A percentile compares a stretch with the other conserved stretches of the same genome.
These are phyloP conservation scores for Gallinago solitaria DNA, from an alignment of 2,797 vertebrate genomes.

Conservation along the genomic window DNA sequence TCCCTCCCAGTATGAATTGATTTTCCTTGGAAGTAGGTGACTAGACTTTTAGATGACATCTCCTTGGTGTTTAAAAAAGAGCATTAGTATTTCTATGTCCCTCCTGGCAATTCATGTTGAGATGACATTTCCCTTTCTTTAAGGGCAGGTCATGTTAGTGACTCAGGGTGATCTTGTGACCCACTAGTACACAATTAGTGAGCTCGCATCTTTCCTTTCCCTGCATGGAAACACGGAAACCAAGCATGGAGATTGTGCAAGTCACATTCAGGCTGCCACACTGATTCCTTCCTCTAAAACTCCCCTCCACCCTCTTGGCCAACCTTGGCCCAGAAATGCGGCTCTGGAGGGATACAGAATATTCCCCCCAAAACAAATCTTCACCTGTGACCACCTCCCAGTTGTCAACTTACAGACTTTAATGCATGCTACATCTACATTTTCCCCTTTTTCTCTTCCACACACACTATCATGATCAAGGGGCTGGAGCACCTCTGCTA, in stretches of 20 bases:
- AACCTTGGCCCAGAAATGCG: neutral
- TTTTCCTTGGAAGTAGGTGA: neutral
- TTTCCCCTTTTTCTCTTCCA: neutral
- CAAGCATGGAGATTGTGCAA: neutral
- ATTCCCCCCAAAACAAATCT: neutral
- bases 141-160: neutral
- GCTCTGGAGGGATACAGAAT: neutral
- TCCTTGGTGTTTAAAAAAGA: neutral
- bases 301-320: neutral
- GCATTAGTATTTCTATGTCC: neutral
- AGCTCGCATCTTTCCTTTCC: neutral
- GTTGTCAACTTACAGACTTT: neutral
- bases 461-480: neutral
- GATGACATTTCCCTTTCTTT: neutral
- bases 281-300: neutral
- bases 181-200: neutral
- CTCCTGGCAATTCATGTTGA: neutral
- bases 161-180: neutral
- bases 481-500: neutral
- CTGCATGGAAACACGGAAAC: neutral
- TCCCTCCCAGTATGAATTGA: neutral
- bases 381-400: neutral
- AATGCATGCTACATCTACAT: accelerated
- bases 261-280: neutral
- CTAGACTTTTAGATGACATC: neutral